These are phyloP conservation scores for Cephus runcator DNA, from an alignment of 2,888 invertebrate species.

Conservation along the genomic window DNA sequence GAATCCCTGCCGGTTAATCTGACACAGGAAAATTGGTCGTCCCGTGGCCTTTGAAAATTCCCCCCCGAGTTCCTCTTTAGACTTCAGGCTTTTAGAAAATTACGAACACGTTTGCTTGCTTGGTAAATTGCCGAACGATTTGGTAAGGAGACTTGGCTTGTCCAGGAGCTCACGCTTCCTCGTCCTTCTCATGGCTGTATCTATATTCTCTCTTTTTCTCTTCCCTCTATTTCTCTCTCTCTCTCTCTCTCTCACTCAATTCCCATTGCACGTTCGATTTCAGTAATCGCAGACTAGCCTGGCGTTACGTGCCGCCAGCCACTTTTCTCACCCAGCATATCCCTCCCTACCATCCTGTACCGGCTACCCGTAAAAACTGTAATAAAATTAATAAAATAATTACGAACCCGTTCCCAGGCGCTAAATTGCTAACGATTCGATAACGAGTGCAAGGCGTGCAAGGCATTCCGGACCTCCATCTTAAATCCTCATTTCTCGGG, in stretches of 20 bases:
- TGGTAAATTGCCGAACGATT: constrained; percentile 7
- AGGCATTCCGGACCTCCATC: no score
- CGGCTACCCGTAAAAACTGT: no score
- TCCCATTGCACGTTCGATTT: not conserved
- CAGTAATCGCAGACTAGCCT: not conserved
- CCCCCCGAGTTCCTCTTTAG: not conserved
- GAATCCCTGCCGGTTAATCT: constrained; percentile 29
- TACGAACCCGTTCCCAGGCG: no score
- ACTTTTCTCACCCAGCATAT: no score
- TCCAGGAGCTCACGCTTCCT: not conserved
- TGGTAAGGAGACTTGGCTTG: not conserved
- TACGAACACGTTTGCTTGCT: constrained; percentile 25
- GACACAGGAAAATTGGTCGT: not conserved
- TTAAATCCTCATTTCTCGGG: no score
- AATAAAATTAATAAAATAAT: no score
- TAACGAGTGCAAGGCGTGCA: no score
- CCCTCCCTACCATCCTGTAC: no score
- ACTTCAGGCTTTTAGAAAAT: constrained; percentile 18
- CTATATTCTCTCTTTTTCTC: not conserved
- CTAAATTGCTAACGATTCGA: no score
- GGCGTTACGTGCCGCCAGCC: no score
- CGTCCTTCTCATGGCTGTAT: not conserved
- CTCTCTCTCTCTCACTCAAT: not conserved
- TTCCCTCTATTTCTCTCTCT: not conserved
- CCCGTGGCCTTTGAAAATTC: not conserved